Conservation (phyloP, 2,113 vertebrate genomes). For the Trinectes maculatus region DNA sequence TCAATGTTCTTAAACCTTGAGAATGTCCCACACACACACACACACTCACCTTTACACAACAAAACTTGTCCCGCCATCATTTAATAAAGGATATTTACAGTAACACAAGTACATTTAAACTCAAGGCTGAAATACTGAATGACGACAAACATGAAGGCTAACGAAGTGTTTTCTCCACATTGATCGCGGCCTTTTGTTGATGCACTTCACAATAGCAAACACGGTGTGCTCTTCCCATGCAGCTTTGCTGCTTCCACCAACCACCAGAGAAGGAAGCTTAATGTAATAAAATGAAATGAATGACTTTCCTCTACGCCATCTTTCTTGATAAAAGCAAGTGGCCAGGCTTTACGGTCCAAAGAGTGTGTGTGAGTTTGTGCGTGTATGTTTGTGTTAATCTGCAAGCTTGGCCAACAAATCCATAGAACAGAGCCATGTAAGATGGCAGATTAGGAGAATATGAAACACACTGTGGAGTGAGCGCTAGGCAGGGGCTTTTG, state of each 20-base stretch:
- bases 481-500: constrained; percentile 62
- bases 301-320: constrained; percentile 11
- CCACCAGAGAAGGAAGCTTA: background rate
- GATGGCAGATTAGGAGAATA: constrained; percentile 75
- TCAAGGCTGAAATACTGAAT: constrained; percentile 23
- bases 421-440: constrained; percentile 62
- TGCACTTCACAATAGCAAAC: constrained; percentile 13
- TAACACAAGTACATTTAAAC: constrained; percentile 11
- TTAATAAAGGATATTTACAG: background rate
- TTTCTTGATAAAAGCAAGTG: constrained; percentile 4
- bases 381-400: constrained; percentile 49
- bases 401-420: constrained; percentile 54
- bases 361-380: constrained; percentile 21
- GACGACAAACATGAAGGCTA: constrained; percentile 9
- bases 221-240: background rate
- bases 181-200: constrained; percentile 16
- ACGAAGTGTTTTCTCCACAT: constrained; percentile 23
- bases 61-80: constrained; percentile 24
- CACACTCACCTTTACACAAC: background rate
- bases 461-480: constrained; percentile 62
- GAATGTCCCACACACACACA: background rate
- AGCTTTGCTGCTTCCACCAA: constrained; percentile 1
- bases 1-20: constrained; percentile 48
- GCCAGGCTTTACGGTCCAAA: constrained; percentile 20
- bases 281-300: constrained; percentile 38